Evolutionary conservation across 2,888 invertebrate genomes (phyloP).

Genomic region (Agelastica alni): DNA sequence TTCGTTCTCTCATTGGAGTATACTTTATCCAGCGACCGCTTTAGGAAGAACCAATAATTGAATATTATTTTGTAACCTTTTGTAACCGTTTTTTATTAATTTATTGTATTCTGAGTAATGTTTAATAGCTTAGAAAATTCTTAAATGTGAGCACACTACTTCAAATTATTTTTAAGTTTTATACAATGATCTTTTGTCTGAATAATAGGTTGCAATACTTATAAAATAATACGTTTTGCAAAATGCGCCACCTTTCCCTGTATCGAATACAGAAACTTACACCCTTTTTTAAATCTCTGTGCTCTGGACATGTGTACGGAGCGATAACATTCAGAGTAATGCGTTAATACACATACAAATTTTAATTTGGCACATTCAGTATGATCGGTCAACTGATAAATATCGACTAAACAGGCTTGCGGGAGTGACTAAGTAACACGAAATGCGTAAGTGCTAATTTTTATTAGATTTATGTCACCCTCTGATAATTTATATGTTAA

Average conservation of each 20-base stretch:
- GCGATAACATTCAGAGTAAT: conserved; percentile 52
- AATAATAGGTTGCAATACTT: background rate
- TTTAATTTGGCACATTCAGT: conserved; percentile 54
- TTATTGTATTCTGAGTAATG: too few relatives aligned
- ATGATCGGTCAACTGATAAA: conserved; percentile 56
- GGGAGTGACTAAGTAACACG: conserved; percentile 18
- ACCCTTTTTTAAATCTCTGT: conserved; percentile 27
- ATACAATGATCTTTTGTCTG: background rate
- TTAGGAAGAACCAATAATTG: too few relatives aligned
- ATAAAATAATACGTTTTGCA: background rate
- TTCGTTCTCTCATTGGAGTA: too few relatives aligned
- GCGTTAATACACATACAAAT: conserved; percentile 50
- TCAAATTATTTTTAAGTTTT: too few relatives aligned
- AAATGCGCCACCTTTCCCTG: background rate
- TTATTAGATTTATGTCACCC: conserved; percentile 35
- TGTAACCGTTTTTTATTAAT: too few relatives aligned
- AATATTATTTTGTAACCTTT: too few relatives aligned
- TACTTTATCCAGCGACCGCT: too few relatives aligned
- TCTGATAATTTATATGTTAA: conserved; percentile 32
- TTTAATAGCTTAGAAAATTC: too few relatives aligned
- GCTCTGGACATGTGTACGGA: conserved; percentile 48
- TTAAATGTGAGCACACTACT: too few relatives aligned
- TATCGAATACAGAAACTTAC: conserved; percentile 10
- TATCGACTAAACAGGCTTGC: conserved; percentile 45
- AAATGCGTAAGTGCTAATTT: conserved; percentile 47